Base-by-base conservation (phyloP, 2,797 vertebrate species). In the Vespertilio murinus region DNA sequence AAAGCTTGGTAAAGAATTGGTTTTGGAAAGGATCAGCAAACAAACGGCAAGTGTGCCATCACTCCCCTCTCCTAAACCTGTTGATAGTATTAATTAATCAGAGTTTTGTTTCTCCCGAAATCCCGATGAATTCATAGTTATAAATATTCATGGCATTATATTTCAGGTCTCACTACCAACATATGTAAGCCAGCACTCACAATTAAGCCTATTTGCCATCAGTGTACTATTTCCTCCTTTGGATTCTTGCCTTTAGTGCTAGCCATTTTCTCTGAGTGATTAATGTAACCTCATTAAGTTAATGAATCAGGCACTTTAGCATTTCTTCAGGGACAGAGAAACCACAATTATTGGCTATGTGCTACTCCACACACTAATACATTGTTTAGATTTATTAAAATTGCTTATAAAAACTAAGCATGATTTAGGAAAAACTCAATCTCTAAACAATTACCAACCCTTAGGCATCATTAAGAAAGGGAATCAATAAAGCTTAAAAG, bases 281-380 rank as follows among this genome's bases (percentile, higher is more conserved):
- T 71, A 59, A 84, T 79, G 45, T 73, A 59, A 79, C 12, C 67
- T 95, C 74, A 89, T 85, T 85, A 85, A 67, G 40, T 84, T 79
- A 92, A 84, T 84, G 73, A 88, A 84, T 49, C 47, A 73, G 56
- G 79, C 52, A 74, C 38, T 73, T 59, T 3, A 65, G 38, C n/a
- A 49, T 79, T 73, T 83, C 65, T 65, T 89, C 20, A 30, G 25
- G 38, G 33, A 40, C 10, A 59, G 33, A 79, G 88, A 20, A 49
- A 49, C 16, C 40, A 59, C 85, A 95, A 74, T 73, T 73, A 56
- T 56, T 30, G n/a, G 14, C 23, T 65, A 16, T 28, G 22, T 47
- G 22, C 65, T 67, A 59, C 13, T 79, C 45, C 33, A 16, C 16
- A 78, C 35, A 84, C 69, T 56, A 38, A 40, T 71, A 78, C 35